Evolutionary conservation across 2,113 vertebrate genomes (phyloP), one percentile per base, ranked within the genome.

Genomic region (Sorex fumeus): DNA sequence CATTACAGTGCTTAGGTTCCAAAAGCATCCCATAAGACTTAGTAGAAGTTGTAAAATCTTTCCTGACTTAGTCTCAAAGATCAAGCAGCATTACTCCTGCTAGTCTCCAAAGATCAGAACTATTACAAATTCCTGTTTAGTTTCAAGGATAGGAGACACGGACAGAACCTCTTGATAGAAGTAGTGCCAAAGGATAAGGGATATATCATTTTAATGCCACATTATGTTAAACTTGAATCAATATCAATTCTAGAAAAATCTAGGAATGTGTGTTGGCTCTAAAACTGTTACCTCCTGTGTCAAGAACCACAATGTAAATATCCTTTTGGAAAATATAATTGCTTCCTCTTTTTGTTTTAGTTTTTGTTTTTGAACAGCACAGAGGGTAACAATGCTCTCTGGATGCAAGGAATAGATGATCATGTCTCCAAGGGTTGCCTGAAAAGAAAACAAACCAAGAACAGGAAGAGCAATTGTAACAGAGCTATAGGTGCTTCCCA

Each of bases 41-140:
- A 23, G 32, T 80, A 75, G 25, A 89, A 57, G 27, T 7, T 66
- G 28, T 5, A 15, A 27, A 11, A 27, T 32, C 21, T 93, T 94
- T 84, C 30, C 57, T 92, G 75, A 76, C 15, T 25, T n/a, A 50
- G 40, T 43, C 25, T 93, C 60, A 87, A 81, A 81, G 89, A 62
- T 67, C 64, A 92, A 32, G n/a, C 25, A 50, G 50, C 32, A 32
- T 77, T 84, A 62, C 19, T 78, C 72, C n/a, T 78, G 5, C 32
- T 74, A 6, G 27, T 66, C 10, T 81, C 60, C 10, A 19, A 11
- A 30, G 30, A 50, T 30, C 67, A 15, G 19, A 50, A 18, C 15
- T 81, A 34, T 87, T 78, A 80, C 66, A 57, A 28, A 21, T 11
- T 34, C 10, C 47, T 40, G 43, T 27, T 57, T 1, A 30, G 62